Evolutionary conservation across 2,888 invertebrate species (phyloP), one percentile per base, ranked within the genome.

Genomic region (Invenusta paracnida): DNA sequence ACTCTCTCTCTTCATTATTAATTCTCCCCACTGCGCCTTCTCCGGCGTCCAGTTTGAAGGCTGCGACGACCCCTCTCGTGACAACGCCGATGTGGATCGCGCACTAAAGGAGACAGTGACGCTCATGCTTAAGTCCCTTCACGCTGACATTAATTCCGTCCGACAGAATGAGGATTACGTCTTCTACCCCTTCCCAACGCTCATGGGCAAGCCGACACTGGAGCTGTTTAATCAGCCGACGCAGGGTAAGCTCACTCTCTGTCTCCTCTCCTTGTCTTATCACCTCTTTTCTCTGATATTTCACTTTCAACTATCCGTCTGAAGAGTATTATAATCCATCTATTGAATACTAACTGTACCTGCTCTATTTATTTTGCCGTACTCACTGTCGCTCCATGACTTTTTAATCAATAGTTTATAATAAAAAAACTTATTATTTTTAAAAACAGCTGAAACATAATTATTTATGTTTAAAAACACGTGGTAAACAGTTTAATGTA

Each of bases 161-260:
- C n/a, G 25, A 5, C 66, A 29, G 17, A 83, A 83, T 27, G 83
- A 83, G 66, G 83, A 83, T 66, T 83, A 30, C 66, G 48, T 83
- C 48, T 83, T 83, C 66, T 48, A 66, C 66, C 83, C 83, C n/a
- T 5, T 28, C 1, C 30, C 28, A 23, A 27, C 83, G 2, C 31
- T 67, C 66, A 5, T 30, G 83, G 67, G 67, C 73, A 5, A 73
- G 73, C 23, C 73, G 23, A 23, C 73, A 23, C 27, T 73, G 73
- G 73, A 73, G 27, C 73, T 73, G 2, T 48, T 17, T 17, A 48
- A 48, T 17, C 48, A 48, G 48, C 48, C 48, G 48, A 17, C 48
- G 5, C 48, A 48, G 17, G 5, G 48, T 5, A 17, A 48, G 48
- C 5, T 5, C 5, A 17, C n/a, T n/a, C n/a, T n/a, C n/a, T n/a